Percentiles rank a stretch among this genome's conserved stretches.
Evolutionary conservation across 2,797 vertebrate species (phyloP).

Genomic region (Pseudomugil gertrudae): DNA sequence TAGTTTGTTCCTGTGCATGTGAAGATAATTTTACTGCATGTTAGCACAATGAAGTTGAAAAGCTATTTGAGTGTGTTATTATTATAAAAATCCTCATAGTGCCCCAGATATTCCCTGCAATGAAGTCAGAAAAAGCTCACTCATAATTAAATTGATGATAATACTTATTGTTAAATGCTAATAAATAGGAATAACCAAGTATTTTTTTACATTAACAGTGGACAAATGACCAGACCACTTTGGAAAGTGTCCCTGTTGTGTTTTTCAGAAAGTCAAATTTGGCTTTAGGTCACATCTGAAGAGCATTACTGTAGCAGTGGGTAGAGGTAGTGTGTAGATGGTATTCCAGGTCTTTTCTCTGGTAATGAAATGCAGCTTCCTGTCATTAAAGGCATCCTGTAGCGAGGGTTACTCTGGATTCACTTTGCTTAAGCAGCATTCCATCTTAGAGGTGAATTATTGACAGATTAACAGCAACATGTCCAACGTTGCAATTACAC

Average conservation of each 20-base stretch:
- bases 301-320: slow-evolving; percentile 19
- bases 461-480: slow-evolving; percentile 16
- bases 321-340: slow-evolving; percentile 25
- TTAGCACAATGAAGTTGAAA: neutral
- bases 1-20: slow-evolving; percentile 41
- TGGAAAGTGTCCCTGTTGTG: slow-evolving; percentile 5
- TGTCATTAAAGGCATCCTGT: slow-evolving; percentile 47
- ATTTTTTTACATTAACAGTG: neutral
- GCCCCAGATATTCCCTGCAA: slow-evolving; percentile 4
- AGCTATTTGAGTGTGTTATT: neutral
- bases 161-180: no score
- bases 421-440: slow-evolving; percentile 20
- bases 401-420: slow-evolving; percentile 21
- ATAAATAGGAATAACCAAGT: no score
- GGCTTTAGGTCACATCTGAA: slow-evolving; percentile 53
- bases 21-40: slow-evolving; percentile 22
- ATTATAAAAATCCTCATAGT: neutral
- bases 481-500: slow-evolving; percentile 2
- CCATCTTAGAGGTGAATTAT: slow-evolving; percentile 33
- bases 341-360: slow-evolving; percentile 3
- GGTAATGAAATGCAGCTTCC: slow-evolving; percentile 42
- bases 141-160: neutral
- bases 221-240: neutral
- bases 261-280: slow-evolving; percentile 41
- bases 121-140: neutral